phyloP scores from a whole-genome alignment of 2,888 invertebrate species.

The Eupeodes latifasciatus region DNA sequence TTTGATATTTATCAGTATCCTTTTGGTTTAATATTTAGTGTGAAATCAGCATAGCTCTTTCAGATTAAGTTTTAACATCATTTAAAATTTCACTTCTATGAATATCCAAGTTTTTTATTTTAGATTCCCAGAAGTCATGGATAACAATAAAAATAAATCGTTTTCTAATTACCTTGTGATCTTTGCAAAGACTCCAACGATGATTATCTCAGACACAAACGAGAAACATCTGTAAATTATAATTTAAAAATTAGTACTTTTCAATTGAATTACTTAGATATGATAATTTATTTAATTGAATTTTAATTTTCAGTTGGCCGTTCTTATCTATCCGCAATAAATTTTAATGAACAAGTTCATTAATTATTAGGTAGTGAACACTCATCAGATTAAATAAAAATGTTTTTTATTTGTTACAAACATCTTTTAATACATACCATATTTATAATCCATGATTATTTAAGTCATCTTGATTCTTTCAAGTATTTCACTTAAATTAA shows the following conservation, averaged over 20 bases:
- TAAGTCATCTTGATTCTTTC: neutral
- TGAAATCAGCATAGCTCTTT: too few species aligned
- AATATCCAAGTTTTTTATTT: too few species aligned
- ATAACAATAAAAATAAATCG: neutral
- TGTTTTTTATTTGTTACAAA: neutral
- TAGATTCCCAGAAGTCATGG: too few species aligned
- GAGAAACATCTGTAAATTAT: neutral
- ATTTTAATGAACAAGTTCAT: slow-evolving; percentile 73
- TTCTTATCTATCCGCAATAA: slow-evolving; percentile 81
- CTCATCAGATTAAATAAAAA: slow-evolving; percentile 47
- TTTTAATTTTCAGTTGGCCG: slow-evolving; percentile 80
- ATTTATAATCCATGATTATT: slow-evolving; percentile 5
- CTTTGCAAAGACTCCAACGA: neutral
- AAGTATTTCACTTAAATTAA: neutral
- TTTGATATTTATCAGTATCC: too few species aligned
- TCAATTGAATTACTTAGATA: neutral
- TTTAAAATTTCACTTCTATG: too few species aligned
- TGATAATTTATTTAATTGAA: neutral
- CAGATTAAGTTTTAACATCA: too few species aligned
- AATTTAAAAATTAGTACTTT: neutral
- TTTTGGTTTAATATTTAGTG: too few species aligned
- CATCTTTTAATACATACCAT: slow-evolving; percentile 20
- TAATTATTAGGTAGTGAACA: slow-evolving; percentile 66
- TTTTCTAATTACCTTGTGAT: neutral
- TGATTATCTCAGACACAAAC: neutral